Conservation (phyloP, 2,113 vertebrate genomes). For the Desmodus rotundus region DNA sequence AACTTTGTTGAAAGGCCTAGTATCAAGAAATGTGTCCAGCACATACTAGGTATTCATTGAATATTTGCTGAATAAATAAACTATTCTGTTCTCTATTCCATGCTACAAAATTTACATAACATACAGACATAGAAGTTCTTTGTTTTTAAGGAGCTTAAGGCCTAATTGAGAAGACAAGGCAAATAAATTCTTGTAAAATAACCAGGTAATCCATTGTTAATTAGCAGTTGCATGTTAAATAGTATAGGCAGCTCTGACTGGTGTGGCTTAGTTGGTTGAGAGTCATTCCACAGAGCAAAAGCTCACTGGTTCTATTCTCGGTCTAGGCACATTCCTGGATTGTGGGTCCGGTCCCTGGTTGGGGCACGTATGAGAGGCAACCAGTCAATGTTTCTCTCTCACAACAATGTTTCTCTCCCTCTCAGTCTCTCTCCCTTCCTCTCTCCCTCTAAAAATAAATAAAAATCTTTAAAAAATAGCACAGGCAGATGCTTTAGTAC, state of each 20-base stretch:
- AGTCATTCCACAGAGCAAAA: too few relatives aligned
- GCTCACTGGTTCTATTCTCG: too few relatives aligned
- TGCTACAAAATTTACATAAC: background rate
- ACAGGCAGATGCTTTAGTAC: background rate
- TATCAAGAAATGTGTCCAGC: background rate
- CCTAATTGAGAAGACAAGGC: background rate
- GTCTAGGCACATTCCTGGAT: too few relatives aligned
- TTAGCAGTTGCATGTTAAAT: background rate
- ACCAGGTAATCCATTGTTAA: background rate
- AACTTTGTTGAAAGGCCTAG: background rate
- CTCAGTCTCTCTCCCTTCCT: too few relatives aligned
- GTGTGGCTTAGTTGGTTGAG: too few relatives aligned
- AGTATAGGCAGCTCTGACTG: background rate
- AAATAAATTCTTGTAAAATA: background rate
- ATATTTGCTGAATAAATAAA: background rate
- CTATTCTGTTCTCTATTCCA: background rate
- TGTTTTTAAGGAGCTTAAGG: background rate
- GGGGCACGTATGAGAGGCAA: too few relatives aligned
- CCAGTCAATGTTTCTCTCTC: too few relatives aligned
- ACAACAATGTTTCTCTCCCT: too few relatives aligned
- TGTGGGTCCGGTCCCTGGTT: too few relatives aligned
- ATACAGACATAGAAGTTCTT: background rate
- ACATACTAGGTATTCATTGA: background rate
- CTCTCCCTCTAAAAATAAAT: too few relatives aligned
- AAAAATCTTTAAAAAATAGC: background rate